Conservation (phyloP, 2,888 invertebrate genomes). For the Tetrapedia diversipes region DNA sequence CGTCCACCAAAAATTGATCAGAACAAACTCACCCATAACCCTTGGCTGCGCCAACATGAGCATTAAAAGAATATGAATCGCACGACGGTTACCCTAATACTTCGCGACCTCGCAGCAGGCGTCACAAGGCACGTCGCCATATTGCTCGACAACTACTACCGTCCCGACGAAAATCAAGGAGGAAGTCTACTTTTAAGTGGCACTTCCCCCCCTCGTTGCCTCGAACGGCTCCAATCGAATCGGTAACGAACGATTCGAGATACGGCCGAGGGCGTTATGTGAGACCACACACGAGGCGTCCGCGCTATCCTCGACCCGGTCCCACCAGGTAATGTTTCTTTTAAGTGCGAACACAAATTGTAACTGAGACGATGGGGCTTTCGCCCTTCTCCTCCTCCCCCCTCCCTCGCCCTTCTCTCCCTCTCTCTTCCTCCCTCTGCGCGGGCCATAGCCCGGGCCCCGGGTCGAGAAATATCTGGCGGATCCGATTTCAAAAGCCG, state of each 20-base stretch:
- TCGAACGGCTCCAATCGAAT: constrained; percentile 77
- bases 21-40: no score
- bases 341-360: constrained; percentile 83
- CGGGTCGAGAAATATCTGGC: constrained; percentile 74
- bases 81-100: neutral
- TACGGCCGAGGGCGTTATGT: constrained; percentile 75
- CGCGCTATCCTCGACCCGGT: constrained; percentile 73
- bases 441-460: constrained; percentile 59
- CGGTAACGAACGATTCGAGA: constrained; percentile 81
- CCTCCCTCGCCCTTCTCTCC: constrained; percentile 34
- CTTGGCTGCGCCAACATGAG: no score
- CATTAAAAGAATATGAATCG: neutral
- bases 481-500: constrained; percentile 81
- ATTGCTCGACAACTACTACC: neutral
- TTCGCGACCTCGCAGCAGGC: neutral
- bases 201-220: constrained; percentile 49
- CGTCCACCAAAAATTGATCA: no score
- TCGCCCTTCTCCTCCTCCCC: constrained; percentile 43
- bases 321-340: constrained; percentile 81
- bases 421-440: neutral
- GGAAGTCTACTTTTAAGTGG: constrained; percentile 66
- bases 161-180: constrained; percentile 9
- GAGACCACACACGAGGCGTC: constrained; percentile 79
- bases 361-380: constrained; percentile 81
- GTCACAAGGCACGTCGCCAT: no score